These are phyloP conservation scores for Ormyrus nitidulus DNA, from an alignment of 2,888 invertebrate genomes.

Conservation along the genomic window DNA sequence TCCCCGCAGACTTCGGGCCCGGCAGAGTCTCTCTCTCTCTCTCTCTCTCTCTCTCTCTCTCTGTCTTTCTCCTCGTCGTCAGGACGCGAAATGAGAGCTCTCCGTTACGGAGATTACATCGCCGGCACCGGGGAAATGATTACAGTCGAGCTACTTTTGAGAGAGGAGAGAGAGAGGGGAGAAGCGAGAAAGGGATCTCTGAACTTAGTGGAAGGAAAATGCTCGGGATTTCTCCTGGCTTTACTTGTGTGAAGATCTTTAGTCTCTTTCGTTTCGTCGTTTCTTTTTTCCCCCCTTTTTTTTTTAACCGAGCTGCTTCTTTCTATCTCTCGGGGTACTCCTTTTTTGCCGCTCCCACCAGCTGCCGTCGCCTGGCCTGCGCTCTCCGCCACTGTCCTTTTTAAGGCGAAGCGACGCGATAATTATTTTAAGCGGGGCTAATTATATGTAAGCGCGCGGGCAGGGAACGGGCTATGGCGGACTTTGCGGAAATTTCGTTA, in stretches of 20 bases:
- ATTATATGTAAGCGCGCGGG: conserved; percentile 22
- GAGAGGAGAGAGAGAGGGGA: neutral
- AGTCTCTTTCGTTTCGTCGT: conserved; percentile 5
- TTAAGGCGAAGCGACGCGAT: conserved; percentile 28
- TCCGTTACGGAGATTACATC: conserved; percentile 54
- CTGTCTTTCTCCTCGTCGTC: neutral
- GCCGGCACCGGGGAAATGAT: conserved; percentile 44
- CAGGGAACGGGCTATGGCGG: too few relatives aligned
- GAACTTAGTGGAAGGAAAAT: conserved; percentile 48
- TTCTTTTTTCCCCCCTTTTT: neutral
- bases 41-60: too few relatives aligned
- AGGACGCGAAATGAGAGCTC: conserved; percentile 39
- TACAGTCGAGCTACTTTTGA: conserved; percentile 48
- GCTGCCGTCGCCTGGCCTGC: neutral
- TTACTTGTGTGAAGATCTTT: conserved; percentile 36
- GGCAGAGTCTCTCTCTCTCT: too few relatives aligned
- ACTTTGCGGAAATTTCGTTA: too few relatives aligned
- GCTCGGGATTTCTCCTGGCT: conserved; percentile 50
- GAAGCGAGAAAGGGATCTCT: neutral
- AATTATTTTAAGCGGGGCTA: conserved; percentile 48
- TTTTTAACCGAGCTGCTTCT: neutral
- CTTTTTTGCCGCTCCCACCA: neutral
- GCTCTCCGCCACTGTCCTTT: conserved; percentile 1
- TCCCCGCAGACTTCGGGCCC: too few relatives aligned
- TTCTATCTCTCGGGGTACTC: neutral